Evolutionary conservation across 1,140 invertebrate genomes (phyloP).

Genomic region (Heliconius hewitsoni): DNA sequence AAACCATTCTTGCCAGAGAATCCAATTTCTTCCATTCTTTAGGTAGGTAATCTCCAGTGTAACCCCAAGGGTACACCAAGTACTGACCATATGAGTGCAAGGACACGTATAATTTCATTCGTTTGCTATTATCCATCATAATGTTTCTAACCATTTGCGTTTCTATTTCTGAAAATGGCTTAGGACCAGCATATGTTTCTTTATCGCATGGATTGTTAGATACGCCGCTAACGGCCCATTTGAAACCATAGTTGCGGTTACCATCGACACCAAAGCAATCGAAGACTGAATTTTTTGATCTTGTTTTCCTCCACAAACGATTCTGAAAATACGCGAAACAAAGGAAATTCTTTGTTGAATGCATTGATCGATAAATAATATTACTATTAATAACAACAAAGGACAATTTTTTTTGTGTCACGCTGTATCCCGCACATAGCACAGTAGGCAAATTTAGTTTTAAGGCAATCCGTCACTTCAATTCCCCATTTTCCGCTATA

Average conservation of each 20-base stretch:
- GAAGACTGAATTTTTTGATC: constrained; percentile 56
- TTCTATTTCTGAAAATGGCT: constrained; percentile 89
- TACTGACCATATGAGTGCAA: constrained; percentile 86
- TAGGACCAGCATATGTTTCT: constrained; percentile 86
- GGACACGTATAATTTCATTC: constrained; percentile 85
- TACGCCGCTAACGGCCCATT: constrained; percentile 85
- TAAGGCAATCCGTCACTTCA: too few species aligned
- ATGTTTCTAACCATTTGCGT: constrained; percentile 83
- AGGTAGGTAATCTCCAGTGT: constrained; percentile 68
- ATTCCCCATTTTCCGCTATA: too few species aligned
- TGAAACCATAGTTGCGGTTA: constrained; percentile 86
- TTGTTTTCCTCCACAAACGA: constrained; percentile 84
- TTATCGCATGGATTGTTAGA: constrained; percentile 85
- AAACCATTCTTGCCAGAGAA: constrained; percentile 60
- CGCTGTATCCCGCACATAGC: too few species aligned
- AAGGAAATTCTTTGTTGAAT: background rate
- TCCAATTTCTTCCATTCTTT: constrained; percentile 64
- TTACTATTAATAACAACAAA: too few species aligned
- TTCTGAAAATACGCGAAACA: constrained; percentile 60
- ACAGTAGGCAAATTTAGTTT: too few species aligned
- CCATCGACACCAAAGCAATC: constrained; percentile 84
- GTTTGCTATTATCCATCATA: constrained; percentile 77
- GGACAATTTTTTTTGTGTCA: too few species aligned
- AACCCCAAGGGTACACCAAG: constrained; percentile 84
- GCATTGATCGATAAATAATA: too few species aligned